Conservation (phyloP, 2,797 vertebrate species). For the Botia almorhae region DNA sequence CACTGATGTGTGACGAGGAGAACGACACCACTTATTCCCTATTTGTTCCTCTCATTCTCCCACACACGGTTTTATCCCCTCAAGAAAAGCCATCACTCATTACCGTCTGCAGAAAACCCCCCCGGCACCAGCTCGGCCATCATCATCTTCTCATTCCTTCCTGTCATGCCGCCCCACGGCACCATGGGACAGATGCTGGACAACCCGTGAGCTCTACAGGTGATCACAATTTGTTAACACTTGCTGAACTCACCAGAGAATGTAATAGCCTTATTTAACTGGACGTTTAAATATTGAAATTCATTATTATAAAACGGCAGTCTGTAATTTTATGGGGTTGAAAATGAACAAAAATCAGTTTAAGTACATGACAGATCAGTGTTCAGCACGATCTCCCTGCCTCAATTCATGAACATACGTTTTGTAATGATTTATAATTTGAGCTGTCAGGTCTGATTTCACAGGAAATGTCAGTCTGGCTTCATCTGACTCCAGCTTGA, state of each 20-base stretch:
- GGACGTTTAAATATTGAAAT: no score
- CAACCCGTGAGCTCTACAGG: slow-evolving; percentile 13
- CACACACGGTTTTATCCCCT: slow-evolving; percentile 36
- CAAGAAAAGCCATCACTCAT: slow-evolving; percentile 53
- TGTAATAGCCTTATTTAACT: no score
- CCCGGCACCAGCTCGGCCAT: slow-evolving; percentile 24
- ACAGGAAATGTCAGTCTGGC: no score
- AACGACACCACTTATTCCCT: slow-evolving; percentile 48
- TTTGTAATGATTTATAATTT: no score
- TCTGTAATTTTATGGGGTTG: no score
- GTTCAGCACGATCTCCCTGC: no score
- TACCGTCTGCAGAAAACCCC: slow-evolving; percentile 42
- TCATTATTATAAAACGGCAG: no score
- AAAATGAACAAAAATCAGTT: no score
- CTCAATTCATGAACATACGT: no score
- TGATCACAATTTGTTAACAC: slow-evolving; percentile 13
- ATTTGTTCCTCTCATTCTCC: slow-evolving; percentile 12
- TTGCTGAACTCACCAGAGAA: background rate
- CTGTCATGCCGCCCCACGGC: slow-evolving; percentile 15
- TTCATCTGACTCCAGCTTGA: no score
- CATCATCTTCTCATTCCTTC: slow-evolving; percentile 26
- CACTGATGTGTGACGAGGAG: slow-evolving; percentile 33
- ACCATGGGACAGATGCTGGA: slow-evolving; percentile 32
- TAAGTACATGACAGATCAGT: no score
- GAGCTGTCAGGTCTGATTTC: no score